These are phyloP conservation scores for Crypturellus tataupa DNA, from an alignment of 2,797 vertebrate species.

Conservation along the genomic window DNA sequence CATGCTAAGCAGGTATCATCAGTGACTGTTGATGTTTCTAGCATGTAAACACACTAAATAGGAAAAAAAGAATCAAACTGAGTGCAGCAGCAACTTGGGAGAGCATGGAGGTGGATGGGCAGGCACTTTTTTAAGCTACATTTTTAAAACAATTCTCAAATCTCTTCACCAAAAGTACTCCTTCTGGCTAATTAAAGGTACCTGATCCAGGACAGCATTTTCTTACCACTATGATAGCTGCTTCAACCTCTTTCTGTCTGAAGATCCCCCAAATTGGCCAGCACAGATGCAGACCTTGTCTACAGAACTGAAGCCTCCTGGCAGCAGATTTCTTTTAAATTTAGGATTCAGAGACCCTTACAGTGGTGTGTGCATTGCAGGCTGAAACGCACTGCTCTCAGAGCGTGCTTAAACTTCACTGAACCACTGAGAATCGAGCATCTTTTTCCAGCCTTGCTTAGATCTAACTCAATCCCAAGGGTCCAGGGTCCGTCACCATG, in stretches of 20 bases:
- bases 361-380: background rate
- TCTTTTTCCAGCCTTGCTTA: background rate
- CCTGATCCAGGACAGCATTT: background rate
- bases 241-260: background rate
- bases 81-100: background rate
- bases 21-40: background rate
- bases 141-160: slow-evolving; percentile 10
- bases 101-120: background rate
- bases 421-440: background rate
- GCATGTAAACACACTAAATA: background rate
- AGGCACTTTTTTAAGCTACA: slow-evolving; percentile 65
- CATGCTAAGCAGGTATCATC: background rate
- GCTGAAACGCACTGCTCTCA: background rate
- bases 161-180: background rate
- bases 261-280: background rate
- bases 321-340: background rate
- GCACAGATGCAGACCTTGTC: background rate
- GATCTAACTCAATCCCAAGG: background rate
- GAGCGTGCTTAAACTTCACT: background rate
- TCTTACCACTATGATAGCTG: background rate
- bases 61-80: background rate
- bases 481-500: background rate
- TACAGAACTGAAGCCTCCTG: background rate
- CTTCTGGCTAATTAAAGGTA: background rate
- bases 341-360: background rate